Evolutionary conservation across 2,888 invertebrate genomes (phyloP), one percentile per base, ranked within the genome.

Genomic region (Dicyrtoma fusca): DNA sequence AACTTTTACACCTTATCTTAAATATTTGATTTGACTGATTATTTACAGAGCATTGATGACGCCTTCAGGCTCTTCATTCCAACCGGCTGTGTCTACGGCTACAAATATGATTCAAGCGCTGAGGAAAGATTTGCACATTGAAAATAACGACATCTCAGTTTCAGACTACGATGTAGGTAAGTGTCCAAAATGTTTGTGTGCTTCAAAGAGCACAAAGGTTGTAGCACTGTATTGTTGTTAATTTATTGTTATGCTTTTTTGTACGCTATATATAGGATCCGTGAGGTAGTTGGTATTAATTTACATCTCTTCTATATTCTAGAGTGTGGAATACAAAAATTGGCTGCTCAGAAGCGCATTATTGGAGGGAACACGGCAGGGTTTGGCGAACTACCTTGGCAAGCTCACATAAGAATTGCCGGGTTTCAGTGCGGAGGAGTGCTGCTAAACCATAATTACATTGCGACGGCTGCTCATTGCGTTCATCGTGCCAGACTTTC

Each of bases 371-470:
- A 90, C 3, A 90, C 91, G 78, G 92, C 92, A 0, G 85, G 87
- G 77, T 92, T 87, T 81, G 0, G 92, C 92, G 84, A 91, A 91
- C 34, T 34, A 34, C 34, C 34, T 34, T 34, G 34, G 92, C 92
- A 92, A 82, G 92, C 91, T 0, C 92, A 92, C 81, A 90, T 93
- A 75, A 88, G 92, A 81, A 92, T 92, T 79, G 88, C 89, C 0
- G 90, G 91, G 79, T 92, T 90, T 81, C 92, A 92, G 81, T 93
- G 92, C 81, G 92, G 93, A 1, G 92, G 92, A 0, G 92, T 92
- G 0, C 83, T 92, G 73, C 88, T 92, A 44, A 91, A 91, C 1
- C 86, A 88, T 0, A 87, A 88, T 83, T 90, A 86, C 81, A 34
- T 55, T 2, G 91, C 91, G 0, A 92, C 92, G 0, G 92, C 92